phyloP scores from a whole-genome alignment of 2,888 invertebrate genomes.

The Dinocampus coccinellae region DNA sequence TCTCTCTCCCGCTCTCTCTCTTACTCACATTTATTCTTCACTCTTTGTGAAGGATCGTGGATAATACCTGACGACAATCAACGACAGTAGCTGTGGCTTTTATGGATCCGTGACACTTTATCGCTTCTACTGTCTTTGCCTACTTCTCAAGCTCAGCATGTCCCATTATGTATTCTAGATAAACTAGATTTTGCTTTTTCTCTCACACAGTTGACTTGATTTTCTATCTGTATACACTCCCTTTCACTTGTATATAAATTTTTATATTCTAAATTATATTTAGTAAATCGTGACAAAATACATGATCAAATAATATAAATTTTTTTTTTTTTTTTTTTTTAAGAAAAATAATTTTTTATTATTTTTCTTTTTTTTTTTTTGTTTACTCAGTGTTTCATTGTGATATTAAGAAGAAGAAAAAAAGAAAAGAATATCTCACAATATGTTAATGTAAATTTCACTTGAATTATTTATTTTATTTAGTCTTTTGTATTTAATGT shows the following conservation, averaged over 20 bases:
- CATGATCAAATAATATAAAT: not conserved
- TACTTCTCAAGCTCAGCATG: not conserved
- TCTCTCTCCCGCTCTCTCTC: slow-evolving; percentile 17
- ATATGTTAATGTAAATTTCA: slow-evolving; percentile 19
- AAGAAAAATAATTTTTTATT: too few relatives aligned
- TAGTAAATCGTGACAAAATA: not conserved
- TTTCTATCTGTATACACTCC: not conserved
- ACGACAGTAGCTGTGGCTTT: slow-evolving; percentile 34
- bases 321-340: not conserved
- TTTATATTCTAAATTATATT: not conserved
- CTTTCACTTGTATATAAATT: not conserved
- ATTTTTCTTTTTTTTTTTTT: not conserved
- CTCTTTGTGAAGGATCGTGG: slow-evolving; percentile 17
- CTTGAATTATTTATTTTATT: slow-evolving; percentile 2
- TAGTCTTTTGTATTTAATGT: not conserved
- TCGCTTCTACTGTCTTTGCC: not conserved
- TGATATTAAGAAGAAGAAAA: not conserved
- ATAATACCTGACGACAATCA: slow-evolving; percentile 29
- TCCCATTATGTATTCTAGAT: not conserved
- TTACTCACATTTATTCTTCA: slow-evolving; percentile 14
- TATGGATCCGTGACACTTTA: slow-evolving; percentile 23
- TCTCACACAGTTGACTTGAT: not conserved
- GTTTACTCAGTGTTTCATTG: not conserved
- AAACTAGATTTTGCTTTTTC: not conserved
- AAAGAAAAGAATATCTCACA: not conserved